Evolutionary conservation across 2,113 vertebrate species (phyloP), one percentile per base, ranked within the genome.

Genomic region (Pampusana beccarii): DNA sequence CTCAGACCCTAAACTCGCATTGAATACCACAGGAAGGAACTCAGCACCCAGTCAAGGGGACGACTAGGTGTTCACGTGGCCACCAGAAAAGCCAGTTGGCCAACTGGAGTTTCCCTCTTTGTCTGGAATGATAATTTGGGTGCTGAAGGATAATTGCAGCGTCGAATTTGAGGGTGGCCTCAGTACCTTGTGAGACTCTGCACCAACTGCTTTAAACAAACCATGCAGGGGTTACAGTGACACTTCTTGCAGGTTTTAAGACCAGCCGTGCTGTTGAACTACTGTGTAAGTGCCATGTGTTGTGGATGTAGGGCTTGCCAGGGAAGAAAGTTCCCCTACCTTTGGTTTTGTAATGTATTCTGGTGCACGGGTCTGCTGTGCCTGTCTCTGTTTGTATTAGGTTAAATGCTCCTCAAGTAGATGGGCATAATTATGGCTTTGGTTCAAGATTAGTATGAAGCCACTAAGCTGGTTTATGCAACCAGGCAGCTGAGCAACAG

Each of bases 381-480:
- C 25, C 44, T 38, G 44, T 28, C 74, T 84, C 80, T 92, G 88
- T 94, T 94, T 92, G 86, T 26, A 71, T 95, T 80, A 90, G 65
- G 57, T 48, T 79, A 96, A 93, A 85, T 0, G 53, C 61, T 82
- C 88, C 81, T 90, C 87, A 94, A 90, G 89, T 31, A 75, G 80
- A 95, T 9, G 7, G 58, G 74, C 28, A 58, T 96, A 97, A 97
- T 95, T 94, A 96, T 5, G 78, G 92, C 92, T 94, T 96, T 96
- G 93, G 85, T 95, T 93, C 87, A 69, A 79, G 87, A 96, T 95
- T 94, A 95, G 94, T 82, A 93, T 16, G 84, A 95, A 93, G 58
- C 81, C 92, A 96, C 94, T 95, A 95, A 73, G 78, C 56, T 72
- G 80, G 91, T 95, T 97, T 96, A 90, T 95, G 96, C 93, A 97